Evolutionary conservation across 2,888 invertebrate genomes (phyloP).

Genomic region (Aphidoletes aphidimyza): DNA sequence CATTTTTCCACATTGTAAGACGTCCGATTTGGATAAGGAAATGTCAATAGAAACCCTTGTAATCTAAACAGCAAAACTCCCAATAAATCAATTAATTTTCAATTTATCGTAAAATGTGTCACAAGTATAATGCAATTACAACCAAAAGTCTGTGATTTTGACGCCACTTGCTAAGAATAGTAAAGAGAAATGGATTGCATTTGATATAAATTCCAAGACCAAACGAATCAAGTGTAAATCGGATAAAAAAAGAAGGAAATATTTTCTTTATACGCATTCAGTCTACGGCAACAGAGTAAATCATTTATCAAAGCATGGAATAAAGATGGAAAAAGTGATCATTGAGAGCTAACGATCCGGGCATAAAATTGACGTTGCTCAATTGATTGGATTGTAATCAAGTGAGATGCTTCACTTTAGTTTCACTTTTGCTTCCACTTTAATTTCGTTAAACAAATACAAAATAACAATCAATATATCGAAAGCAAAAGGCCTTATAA

Average conservation of each 20-base stretch:
- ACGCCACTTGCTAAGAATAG: neutral
- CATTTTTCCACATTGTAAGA: neutral
- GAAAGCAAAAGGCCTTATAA: neutral
- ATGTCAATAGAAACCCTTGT: constrained; percentile 17
- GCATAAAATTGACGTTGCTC: no score
- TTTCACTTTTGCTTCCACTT: no score
- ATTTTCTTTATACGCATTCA: neutral
- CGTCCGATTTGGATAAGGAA: neutral
- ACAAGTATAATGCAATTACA: neutral
- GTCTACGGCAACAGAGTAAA: neutral
- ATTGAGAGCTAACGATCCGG: neutral
- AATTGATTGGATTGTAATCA: neutral
- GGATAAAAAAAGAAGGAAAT: no score
- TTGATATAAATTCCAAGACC: neutral
- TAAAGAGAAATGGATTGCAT: neutral
- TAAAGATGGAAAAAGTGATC: no score
- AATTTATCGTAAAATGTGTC: constrained; percentile 20
- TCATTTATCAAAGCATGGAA: neutral
- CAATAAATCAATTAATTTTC: constrained; percentile 19
- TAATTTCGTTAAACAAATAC: no score
- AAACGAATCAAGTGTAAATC: neutral
- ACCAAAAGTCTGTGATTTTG: neutral
- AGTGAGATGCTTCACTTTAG: neutral
- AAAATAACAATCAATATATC: neutral
- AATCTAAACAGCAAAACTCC: neutral